These are phyloP conservation scores for Notoglanidium macrostoma DNA, from an alignment of 2,797 vertebrate genomes.

Conservation along the genomic window DNA sequence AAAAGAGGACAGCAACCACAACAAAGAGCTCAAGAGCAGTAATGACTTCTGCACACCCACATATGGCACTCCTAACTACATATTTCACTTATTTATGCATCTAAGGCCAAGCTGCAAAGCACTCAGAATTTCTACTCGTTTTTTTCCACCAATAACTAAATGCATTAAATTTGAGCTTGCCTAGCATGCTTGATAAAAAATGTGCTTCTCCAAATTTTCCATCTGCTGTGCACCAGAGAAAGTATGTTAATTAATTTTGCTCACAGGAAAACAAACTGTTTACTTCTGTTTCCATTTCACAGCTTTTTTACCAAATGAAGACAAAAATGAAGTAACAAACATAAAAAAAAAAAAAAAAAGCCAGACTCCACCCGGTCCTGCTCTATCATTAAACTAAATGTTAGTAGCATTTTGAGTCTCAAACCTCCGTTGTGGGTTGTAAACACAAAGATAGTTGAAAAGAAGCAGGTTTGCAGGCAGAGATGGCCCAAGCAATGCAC, in stretches of 20 bases:
- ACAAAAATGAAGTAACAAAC: constrained; percentile 70
- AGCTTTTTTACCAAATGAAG: constrained; percentile 61
- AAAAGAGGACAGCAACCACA: constrained; percentile 70
- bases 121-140: not conserved
- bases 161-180: not conserved
- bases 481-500: constrained; percentile 37
- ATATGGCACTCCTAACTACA: constrained; percentile 21
- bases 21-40: constrained; percentile 64
- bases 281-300: constrained; percentile 57
- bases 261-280: not conserved
- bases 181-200: not conserved
- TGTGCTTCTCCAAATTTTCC: too few species aligned
- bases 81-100: constrained; percentile 16
- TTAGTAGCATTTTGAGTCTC: constrained; percentile 60
- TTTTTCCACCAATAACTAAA: not conserved
- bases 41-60: constrained; percentile 68
- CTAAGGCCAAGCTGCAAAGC: not conserved
- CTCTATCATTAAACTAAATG: constrained; percentile 78
- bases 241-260: not conserved
- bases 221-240: not conserved
- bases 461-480: constrained; percentile 57
- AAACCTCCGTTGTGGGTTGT: constrained; percentile 61
- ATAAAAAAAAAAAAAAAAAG: constrained; percentile 44
- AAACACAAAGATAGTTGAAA: constrained; percentile 65
- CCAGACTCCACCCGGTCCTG: constrained; percentile 70